Conservation (phyloP, 2,888 invertebrate species). For the Drosophila macrospina region DNA sequence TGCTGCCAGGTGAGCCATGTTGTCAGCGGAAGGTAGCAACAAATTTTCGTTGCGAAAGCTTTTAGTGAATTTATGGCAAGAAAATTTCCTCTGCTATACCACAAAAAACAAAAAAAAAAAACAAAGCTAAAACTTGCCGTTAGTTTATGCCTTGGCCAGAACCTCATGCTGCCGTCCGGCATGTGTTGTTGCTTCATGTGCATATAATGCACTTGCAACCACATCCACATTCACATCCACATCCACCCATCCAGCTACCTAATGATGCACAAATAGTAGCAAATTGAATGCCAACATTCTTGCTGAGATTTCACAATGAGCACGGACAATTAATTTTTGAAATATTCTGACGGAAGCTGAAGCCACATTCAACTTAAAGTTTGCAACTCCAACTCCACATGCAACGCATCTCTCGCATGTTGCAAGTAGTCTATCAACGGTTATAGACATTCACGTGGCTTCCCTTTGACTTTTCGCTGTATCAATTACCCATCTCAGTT, state of each 20-base stretch:
- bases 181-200: conserved; percentile 52
- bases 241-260: conserved; percentile 17
- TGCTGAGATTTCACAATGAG: conserved; percentile 26
- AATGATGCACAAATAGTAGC: conserved; percentile 58
- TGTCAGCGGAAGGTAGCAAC: conserved; percentile 82
- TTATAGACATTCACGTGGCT: conserved; percentile 38
- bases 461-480: conserved; percentile 41
- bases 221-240: conserved; percentile 8
- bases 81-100: conserved; percentile 59
- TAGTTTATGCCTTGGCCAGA: conserved; percentile 67
- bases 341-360: conserved; percentile 11
- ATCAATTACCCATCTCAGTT: conserved; percentile 68
- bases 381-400: not conserved
- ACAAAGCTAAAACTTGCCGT: conserved; percentile 17
- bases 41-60: conserved; percentile 80
- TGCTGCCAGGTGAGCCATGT: conserved; percentile 75
- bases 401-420: not conserved
- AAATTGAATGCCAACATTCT: conserved; percentile 57
- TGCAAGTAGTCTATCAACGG: not conserved
- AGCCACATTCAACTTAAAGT: conserved; percentile 1
- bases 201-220: conserved; percentile 63
- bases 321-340: conserved; percentile 62
- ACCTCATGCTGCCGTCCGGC: conserved; percentile 20
- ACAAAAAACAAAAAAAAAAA: not conserved
- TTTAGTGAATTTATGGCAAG: conserved; percentile 82